phyloP scores from a whole-genome alignment of 2,797 vertebrate species.

The Hybognathus amarus region DNA sequence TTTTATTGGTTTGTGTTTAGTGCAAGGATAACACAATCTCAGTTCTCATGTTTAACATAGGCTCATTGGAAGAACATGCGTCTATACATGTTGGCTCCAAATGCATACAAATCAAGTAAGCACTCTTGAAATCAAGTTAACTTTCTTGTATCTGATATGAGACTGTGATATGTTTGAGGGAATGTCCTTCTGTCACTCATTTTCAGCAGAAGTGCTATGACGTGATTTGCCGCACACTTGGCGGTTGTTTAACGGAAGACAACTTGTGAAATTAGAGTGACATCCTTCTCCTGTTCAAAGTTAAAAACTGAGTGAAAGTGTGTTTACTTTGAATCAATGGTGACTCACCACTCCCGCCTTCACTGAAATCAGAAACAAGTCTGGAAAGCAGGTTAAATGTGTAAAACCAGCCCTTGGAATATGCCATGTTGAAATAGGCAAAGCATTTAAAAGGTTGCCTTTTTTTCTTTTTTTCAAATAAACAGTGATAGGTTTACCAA shows the following conservation, averaged over 20 bases:
- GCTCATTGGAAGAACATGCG: background rate
- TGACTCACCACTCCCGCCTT: slow-evolving; percentile 5
- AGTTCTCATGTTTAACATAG: background rate
- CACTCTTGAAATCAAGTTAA: background rate
- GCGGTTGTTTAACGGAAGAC: slow-evolving; percentile 1
- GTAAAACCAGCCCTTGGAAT: slow-evolving; percentile 34
- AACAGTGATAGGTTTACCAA: too few relatives aligned
- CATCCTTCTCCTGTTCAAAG: slow-evolving; percentile 26
- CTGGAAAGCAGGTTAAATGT: slow-evolving; percentile 53
- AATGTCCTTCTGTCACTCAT: slow-evolving; percentile 10
- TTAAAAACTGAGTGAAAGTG: slow-evolving; percentile 22
- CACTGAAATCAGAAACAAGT: slow-evolving; percentile 37
- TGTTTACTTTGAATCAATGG: background rate
- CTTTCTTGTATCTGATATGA: background rate
- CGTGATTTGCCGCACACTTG: background rate
- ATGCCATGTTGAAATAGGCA: slow-evolving; percentile 9
- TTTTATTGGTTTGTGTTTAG: background rate
- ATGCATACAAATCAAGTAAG: too few relatives aligned
- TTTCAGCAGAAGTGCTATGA: background rate
- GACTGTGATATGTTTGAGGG: background rate
- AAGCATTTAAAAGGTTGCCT: too few relatives aligned
- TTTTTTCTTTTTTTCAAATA: too few relatives aligned
- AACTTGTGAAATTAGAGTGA: slow-evolving; percentile 23
- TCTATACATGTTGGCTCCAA: background rate
- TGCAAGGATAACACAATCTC: background rate